Percentiles rank a stretch among this genome's conserved stretches.
phyloP scores from a whole-genome alignment of 1,140 invertebrate species.

The Pomacea maculata region DNA sequence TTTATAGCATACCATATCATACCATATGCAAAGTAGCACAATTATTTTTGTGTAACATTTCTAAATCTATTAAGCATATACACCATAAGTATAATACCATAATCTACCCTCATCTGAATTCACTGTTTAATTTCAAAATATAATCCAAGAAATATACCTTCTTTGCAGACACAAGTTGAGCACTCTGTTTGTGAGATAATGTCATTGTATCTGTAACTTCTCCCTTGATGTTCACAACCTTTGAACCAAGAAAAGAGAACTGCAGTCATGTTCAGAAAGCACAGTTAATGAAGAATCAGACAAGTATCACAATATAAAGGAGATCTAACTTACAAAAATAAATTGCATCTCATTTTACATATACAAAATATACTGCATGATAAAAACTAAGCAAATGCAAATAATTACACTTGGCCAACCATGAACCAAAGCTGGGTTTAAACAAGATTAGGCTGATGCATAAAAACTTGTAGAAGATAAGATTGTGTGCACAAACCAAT shows the following conservation, averaged over 20 bases:
- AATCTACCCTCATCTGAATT: too few species aligned
- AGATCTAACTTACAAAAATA: background rate
- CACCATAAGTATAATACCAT: too few species aligned
- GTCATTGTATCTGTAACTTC: constrained; percentile 47
- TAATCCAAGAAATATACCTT: constrained; percentile 36
- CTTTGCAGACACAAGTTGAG: constrained; percentile 47
- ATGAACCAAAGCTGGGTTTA: too few species aligned
- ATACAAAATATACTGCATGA: background rate
- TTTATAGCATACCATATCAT: too few species aligned
- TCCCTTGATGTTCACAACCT: constrained; percentile 53
- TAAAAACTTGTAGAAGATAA: background rate
- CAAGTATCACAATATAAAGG: too few species aligned
- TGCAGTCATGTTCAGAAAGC: background rate
- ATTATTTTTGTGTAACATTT: too few species aligned
- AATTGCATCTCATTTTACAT: background rate
- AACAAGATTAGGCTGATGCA: background rate
- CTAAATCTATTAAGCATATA: too few species aligned
- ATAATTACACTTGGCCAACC: too few species aligned
- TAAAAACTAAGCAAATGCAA: background rate
- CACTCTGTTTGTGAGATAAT: constrained; percentile 48
- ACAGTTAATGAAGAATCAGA: too few species aligned
- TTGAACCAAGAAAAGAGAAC: constrained; percentile 17
- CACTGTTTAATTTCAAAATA: background rate
- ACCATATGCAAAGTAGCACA: too few species aligned
- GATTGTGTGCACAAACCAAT: constrained; percentile 41